phyloP scores from a whole-genome alignment of 2,113 vertebrate species.

The Rattus norvegicus region DNA sequence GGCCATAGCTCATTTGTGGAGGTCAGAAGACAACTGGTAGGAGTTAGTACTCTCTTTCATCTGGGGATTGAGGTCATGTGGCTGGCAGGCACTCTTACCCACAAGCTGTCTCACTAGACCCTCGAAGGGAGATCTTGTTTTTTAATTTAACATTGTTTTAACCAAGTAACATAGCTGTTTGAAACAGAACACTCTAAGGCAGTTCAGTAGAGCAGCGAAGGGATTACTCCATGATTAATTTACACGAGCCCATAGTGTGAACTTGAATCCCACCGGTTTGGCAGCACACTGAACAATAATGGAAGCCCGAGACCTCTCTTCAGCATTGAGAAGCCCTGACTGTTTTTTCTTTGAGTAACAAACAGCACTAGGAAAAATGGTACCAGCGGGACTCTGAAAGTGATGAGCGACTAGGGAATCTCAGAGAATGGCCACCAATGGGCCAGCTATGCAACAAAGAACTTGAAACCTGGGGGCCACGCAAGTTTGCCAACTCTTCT shows the following conservation, averaged over 20 bases:
- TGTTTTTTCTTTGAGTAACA: background rate
- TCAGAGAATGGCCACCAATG: background rate
- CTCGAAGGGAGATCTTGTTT: background rate
- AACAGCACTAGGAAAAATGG: background rate
- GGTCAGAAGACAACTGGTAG: background rate
- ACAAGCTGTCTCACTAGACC: background rate
- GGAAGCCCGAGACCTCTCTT: constrained; percentile 36
- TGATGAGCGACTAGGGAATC: background rate
- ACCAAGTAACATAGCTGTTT: constrained; percentile 71
- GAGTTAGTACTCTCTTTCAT: background rate
- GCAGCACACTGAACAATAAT: constrained; percentile 57
- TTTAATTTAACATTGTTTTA: background rate
- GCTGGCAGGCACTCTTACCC: background rate
- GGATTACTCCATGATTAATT: constrained; percentile 32
- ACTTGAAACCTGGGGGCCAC: background rate
- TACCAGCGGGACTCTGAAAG: constrained; percentile 6
- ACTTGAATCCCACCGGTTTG: constrained; percentile 52
- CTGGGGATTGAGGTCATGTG: background rate
- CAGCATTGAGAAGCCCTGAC: constrained; percentile 54
- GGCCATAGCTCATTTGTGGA: background rate
- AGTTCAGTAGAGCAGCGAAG: constrained; percentile 58
- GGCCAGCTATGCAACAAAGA: background rate
- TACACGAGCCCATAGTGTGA: background rate
- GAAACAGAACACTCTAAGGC: constrained; percentile 66
- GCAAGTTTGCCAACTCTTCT: background rate